Evolutionary conservation across 2,113 vertebrate species (phyloP), one percentile per base, ranked within the genome.

Genomic region (Myxocyprinus asiaticus): DNA sequence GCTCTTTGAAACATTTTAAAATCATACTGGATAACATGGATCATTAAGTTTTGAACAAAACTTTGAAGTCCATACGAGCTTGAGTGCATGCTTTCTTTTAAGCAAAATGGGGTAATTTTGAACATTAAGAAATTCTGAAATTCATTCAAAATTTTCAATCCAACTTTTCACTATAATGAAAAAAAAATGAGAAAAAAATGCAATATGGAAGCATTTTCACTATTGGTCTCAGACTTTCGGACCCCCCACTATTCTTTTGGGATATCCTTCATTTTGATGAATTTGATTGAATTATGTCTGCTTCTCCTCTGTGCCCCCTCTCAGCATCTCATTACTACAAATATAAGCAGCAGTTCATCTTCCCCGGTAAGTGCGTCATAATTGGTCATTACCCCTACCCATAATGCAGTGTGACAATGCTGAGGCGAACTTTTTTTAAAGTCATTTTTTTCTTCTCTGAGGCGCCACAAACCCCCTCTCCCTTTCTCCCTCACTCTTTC

Each of bases 261-360:
- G 8, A n/a, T 43, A 56, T 65, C 5, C 63, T 43, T 65, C 10
- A 14, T 65, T 65, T 14, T 43, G 33, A 65, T 14, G 43, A 44
- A 65, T 12, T 58, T 43, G 3, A 65, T 76, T 64, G 62, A 71
- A 80, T 61, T 65, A 55, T 70, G 5, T n/a, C 17, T 78, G 48
- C 76, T 22, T 85, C 75, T 71, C n/a, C 4, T 50, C 9, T 59
- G 84, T 87, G 77, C 87, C 53, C 22, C 83, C 89, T 53, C 80
- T 81, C 89, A 99, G 98, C 96, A 10, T 95, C 97, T 87, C 97
- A 98, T 91, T 98, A 98, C 87, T 99, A 98, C 92, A 98, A 98
- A 88, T 98, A 96, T 92, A 99, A 98, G 89, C 98, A 98, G 82
- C 97, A 98, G 90, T 99, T 99, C 93, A 98, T 99, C 89, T 99